A percentile compares a stretch with the other conserved stretches of the same genome.
Evolutionary conservation across 2,888 invertebrate genomes (phyloP).

Genomic region (Bhutanitis thaidina): DNA sequence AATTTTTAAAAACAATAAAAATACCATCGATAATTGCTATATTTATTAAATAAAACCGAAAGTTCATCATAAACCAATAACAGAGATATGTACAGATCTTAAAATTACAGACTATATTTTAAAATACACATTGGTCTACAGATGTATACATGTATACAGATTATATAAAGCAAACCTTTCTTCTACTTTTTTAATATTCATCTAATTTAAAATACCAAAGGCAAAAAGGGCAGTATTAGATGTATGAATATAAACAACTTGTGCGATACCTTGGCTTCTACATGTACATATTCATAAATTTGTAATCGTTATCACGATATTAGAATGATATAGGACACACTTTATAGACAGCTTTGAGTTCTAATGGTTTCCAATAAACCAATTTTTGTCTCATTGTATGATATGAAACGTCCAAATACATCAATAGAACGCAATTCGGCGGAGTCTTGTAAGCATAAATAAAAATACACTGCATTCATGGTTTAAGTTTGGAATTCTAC

Average conservation of each 20-base stretch:
- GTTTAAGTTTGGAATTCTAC: too few species aligned
- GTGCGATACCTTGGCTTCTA: slow-evolving; percentile 2
- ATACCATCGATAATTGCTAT: background rate
- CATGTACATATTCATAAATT: too few species aligned
- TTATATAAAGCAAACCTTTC: slow-evolving; percentile 14
- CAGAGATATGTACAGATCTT: slow-evolving; percentile 19
- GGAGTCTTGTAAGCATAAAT: too few species aligned
- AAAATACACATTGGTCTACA: slow-evolving; percentile 9
- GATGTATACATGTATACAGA: slow-evolving; percentile 18
- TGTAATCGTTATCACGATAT: too few species aligned
- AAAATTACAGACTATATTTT: slow-evolving; percentile 3
- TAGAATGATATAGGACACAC: too few species aligned
- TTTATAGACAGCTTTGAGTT: too few species aligned
- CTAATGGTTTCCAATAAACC: too few species aligned
- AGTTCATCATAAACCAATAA: slow-evolving; percentile 12
- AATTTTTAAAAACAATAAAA: background rate
- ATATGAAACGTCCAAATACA: too few species aligned
- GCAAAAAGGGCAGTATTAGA: slow-evolving; percentile 14
- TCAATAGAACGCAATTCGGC: too few species aligned
- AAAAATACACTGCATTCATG: too few species aligned
- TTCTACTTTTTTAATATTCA: background rate
- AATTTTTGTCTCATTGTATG: too few species aligned
- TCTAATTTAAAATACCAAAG: slow-evolving; percentile 5
- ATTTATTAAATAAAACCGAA: slow-evolving; percentile 21
- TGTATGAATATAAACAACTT: background rate